phyloP scores from a whole-genome alignment of 1,140 invertebrate genomes.

The Venustaconcha ellipsiformis region DNA sequence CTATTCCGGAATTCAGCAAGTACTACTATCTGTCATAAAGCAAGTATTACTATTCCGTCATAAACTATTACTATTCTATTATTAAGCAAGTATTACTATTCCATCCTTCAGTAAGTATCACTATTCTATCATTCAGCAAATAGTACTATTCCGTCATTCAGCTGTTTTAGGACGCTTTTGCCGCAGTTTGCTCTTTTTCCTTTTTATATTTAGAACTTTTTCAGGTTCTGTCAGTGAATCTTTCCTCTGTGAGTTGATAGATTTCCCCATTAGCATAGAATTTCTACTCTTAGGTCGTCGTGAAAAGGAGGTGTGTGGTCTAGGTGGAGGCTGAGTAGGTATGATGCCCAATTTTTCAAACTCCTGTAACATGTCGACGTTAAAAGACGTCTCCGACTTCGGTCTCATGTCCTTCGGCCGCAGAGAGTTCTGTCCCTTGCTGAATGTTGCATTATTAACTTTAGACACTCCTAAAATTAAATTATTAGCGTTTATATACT shows the following conservation, averaged over 20 bases:
- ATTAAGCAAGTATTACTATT: too few species aligned
- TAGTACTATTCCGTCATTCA: background rate
- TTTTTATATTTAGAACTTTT: conserved; percentile 24
- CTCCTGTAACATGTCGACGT: conserved; percentile 33
- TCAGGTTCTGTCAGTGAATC: conserved; percentile 52
- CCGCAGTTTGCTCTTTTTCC: conserved; percentile 9
- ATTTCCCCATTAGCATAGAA: conserved; percentile 52
- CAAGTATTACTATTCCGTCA: too few species aligned
- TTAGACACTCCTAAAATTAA: conserved; percentile 53
- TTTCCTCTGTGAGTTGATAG: conserved; percentile 53
- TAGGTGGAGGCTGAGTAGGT: conserved; percentile 22
- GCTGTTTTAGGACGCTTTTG: conserved; percentile 30
- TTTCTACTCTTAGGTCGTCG: conserved; percentile 49
- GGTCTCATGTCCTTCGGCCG: conserved; percentile 49
- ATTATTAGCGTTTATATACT: conserved; percentile 60
- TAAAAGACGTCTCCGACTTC: conserved; percentile 28
- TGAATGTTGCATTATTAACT: conserved; percentile 51
- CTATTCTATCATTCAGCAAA: too few species aligned
- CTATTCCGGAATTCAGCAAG: too few species aligned
- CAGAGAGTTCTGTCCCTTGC: conserved; percentile 41
- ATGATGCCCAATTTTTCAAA: conserved; percentile 57
- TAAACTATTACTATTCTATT: too few species aligned
- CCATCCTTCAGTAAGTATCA: too few species aligned
- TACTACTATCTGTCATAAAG: too few species aligned
- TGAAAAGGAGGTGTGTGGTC: conserved; percentile 33